phyloP scores from a whole-genome alignment of 2,797 vertebrate genomes.

The Myotis vivesi region DNA sequence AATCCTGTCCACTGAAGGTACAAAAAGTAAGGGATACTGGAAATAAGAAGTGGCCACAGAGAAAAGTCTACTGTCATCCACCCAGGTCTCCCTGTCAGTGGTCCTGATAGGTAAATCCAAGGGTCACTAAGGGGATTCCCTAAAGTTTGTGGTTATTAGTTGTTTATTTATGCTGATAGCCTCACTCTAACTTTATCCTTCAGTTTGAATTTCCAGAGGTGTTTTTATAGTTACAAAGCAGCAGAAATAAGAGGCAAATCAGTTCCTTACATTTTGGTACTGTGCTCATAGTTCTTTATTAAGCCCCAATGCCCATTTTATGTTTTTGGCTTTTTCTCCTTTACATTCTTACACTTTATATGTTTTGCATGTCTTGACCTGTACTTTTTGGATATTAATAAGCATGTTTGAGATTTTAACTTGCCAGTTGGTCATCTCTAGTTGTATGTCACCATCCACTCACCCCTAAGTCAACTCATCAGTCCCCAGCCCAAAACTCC shows the following conservation, averaged over 20 bases:
- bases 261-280: not conserved
- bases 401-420: not conserved
- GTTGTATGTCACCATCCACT: not conserved
- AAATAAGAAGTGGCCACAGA: not conserved
- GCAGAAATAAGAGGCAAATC: not conserved
- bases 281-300: not conserved
- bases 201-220: not conserved
- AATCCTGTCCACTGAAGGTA: not conserved
- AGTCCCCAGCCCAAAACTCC: not conserved
- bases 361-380: not conserved
- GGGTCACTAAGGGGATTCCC: fast-evolving
- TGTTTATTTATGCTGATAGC: not conserved
- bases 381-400: not conserved
- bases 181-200: not conserved
- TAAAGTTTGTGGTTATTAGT: not conserved
- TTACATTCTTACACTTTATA: not conserved
- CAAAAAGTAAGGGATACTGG: not conserved
- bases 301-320: not conserved
- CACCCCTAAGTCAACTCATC: not conserved
- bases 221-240: not conserved
- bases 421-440: not conserved
- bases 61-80: not conserved
- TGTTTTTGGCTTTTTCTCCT: not conserved
- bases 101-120: not conserved
- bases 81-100: not conserved